Base-by-base conservation (phyloP, 2,113 vertebrate species). In the Mesocricetus auratus region DNA sequence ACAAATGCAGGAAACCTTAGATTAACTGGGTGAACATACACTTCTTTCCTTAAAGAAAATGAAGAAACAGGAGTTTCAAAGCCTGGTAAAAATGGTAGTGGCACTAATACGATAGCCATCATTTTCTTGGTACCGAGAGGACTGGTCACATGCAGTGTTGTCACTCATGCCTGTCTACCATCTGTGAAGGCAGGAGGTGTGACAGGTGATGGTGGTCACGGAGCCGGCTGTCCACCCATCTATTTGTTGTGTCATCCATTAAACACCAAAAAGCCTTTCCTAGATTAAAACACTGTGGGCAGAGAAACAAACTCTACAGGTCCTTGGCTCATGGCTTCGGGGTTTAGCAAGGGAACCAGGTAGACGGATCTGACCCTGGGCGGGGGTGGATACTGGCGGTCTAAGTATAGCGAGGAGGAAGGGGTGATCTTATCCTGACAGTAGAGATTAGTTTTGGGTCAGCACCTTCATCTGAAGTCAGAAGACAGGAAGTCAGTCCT, bases 1-100 rank as follows among this genome's bases (percentile, higher is more conserved):
- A 36, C 31, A 33, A 97, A 95, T 94, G 53, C 42, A 93, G 97
- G 95, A 75, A 39, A 96, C 79, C 89, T 98, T 98, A 97, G 97
- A 98, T 97, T 98, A 98, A 94, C 96, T 94, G 87, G 71, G 89
- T 96, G 93, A 45, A 5, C 39, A 19, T 42, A 97, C 91, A 60
- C 66, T 97, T 96, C 95, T 88, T 81, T 58, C 58, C 75, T 95
- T 96, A 96, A 96, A 88, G 50, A 94, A 95, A 91, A 90, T 69
- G 83, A 94, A 90, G 93, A 93, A 74, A 86, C 39, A 87, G 12
- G 66, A 83, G 56, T 79, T 81, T 33, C 93, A 94, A 95, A 78
- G 29, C 13, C 58, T 69, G 78, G 36, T 79, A 77, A 94, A 39
- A 97, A 88, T 50, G 96, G 94, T 47, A 81, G 50, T 69, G 66